Evolutionary conservation across 2,113 vertebrate genomes (phyloP), one percentile per base, ranked within the genome.

Genomic region (Anolis carolinensis): DNA sequence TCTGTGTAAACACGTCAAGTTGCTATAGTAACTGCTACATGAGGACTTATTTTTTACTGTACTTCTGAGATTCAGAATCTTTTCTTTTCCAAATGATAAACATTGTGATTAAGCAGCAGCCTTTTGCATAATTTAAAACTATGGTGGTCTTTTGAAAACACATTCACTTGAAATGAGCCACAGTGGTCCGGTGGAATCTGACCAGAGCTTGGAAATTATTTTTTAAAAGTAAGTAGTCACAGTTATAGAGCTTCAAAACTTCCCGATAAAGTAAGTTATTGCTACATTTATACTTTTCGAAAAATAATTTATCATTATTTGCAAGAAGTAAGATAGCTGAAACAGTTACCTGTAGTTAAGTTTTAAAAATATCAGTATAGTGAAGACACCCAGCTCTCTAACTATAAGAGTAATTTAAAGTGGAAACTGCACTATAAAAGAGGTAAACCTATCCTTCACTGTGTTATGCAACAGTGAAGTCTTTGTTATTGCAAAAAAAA

Each of bases 1-100:
- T 91, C 87, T 85, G 8, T 89, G 86, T 93, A 94, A 94, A 93
- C 87, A 89, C 55, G 16, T 71, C 84, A 82, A 70, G 92, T 95
- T 95, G 79, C 94, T 83, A 92, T 90, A 88, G 90, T 48, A 92
- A 93, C 92, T 59, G 25, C 83, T 32, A 50, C 92, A 89, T 92
- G 92, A 91, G 88, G 74, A 88, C 63, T 88, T 91, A 87, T 92
- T 88, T 88, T 82, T 93, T 90, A 84, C 84, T 20, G 71, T 87
- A 86, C 88, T 88, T 94, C 86, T 90, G 52, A 91, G 75, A 85
- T 59, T 36, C 27, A 27, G 77, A 87, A 92, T 83, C 85, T 10
- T 25, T 84, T 90, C 50, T 87, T 78, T 90, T 50, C 77, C 70
- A 75, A 55, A 82, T 91, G 4, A 83, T 34, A 74, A 59, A 83